Evolutionary conservation across 2,797 vertebrate genomes (phyloP), one percentile per base, ranked within the genome.

Genomic region (Brachyalestes nurse): DNA sequence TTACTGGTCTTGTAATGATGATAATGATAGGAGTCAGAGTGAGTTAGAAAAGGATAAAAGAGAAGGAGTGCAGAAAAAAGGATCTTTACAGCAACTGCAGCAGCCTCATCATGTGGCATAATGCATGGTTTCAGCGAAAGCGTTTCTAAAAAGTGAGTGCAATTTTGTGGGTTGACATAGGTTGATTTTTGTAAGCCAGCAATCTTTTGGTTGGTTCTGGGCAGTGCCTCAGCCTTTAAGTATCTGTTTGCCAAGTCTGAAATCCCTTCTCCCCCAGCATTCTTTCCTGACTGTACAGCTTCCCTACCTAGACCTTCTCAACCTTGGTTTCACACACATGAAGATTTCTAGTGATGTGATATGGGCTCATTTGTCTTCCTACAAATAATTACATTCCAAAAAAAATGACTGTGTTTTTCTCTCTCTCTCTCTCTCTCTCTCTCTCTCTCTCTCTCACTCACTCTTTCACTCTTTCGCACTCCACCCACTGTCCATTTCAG

Each of bases 11-110:
- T 67, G 28, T 73, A 79, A 57, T 77, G 82, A 60, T 73, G 9
- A 19, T 84, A 85, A 87, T 79, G 62, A 84, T 86, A 83, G 78
- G 74, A 79, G 78, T 79, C 83, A 28, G 49, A 75, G 47, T 78
- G 10, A 58, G 28, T 72, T 25, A 75, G 67, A 53, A 28, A 16
- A 28, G 60, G 34, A 69, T 17, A 47, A 61, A 65, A 81, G 47
- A 25, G 42, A 85, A 38, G 38, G 49, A 17, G 61, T 61, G 17
- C 7, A 25, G 61, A 42, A 55, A 58, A 75, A 28, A 16, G n/a
- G 40, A 61, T 67, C 17, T 57, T 74, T 77, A 80, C 38, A 71
- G 23, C 57, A 28, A 49, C 47, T 77, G 40, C n/a, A 60, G 16
- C 72, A 71, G 38, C 51, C 70, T 70, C 78, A 67, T 77, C 40